These are phyloP conservation scores for Hydrolagus colliei DNA, from an alignment of 2,797 vertebrate species.

Conservation along the genomic window DNA sequence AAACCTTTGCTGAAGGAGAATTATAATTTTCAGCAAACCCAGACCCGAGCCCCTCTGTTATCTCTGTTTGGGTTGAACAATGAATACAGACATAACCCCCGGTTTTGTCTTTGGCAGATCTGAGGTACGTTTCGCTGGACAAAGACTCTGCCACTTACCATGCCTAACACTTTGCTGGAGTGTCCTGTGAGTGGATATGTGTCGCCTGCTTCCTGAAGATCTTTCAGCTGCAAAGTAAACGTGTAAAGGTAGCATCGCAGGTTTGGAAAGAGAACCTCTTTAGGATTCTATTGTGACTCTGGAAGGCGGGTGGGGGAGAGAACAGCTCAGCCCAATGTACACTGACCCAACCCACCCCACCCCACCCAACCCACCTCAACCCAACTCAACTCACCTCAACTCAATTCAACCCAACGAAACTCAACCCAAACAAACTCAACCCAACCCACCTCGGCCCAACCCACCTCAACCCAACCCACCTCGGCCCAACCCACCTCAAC, in stretches of 20 bases:
- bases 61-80: too few relatives aligned
- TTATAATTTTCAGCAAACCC: too few relatives aligned
- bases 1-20: too few relatives aligned
- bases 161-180: conserved; percentile 71
- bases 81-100: too few relatives aligned
- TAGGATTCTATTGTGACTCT: not conserved
- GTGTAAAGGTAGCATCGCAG: not conserved
- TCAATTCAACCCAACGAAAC: too few relatives aligned
- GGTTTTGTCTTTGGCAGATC: too few relatives aligned
- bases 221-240: conserved; percentile 44
- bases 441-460: not conserved
- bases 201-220: conserved; percentile 68
- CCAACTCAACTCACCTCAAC: too few relatives aligned
- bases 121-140: too few relatives aligned
- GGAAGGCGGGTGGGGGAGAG: not conserved
- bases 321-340: conserved; percentile 5
- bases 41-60: too few relatives aligned
- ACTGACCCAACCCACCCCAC: not conserved
- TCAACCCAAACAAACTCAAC: not conserved
- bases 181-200: conserved; percentile 64
- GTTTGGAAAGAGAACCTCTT: not conserved
- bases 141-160: conserved; percentile 54
- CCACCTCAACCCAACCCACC: not conserved
- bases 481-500: too few relatives aligned
- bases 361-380: too few relatives aligned